phyloP scores from a whole-genome alignment of 2,888 invertebrate species.

The Apodemia duryi region DNA sequence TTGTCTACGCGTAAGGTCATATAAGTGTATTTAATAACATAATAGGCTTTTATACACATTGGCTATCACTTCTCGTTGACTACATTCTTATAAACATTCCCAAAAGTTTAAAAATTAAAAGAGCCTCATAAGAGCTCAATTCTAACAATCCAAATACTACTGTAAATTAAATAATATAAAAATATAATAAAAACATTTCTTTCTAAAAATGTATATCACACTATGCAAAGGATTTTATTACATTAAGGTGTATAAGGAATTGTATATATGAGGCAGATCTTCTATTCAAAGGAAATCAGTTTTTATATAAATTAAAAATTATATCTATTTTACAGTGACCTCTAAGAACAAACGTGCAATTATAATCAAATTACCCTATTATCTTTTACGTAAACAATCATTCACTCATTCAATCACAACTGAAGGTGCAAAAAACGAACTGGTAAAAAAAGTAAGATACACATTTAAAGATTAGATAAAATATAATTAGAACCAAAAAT shows the following conservation, averaged over 20 bases:
- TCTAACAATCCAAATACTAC: conserved; percentile 2
- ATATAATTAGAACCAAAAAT: neutral
- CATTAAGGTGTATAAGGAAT: conserved; percentile 9
- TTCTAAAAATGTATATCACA: conserved; percentile 9
- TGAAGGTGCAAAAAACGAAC: neutral
- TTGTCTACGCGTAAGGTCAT: too few relatives aligned
- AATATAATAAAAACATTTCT: conserved; percentile 3
- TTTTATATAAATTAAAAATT: conserved; percentile 9
- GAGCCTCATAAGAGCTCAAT: neutral
- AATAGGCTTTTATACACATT: too few relatives aligned
- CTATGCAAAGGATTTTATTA: conserved; percentile 7
- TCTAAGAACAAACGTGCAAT: conserved; percentile 14
- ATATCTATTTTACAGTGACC: neutral
- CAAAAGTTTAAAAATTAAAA: conserved; percentile 2
- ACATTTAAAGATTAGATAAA: neutral
- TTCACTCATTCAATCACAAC: neutral
- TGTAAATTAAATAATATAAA: conserved; percentile 6
- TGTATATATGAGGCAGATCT: conserved; percentile 10
- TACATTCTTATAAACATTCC: conserved; percentile 1
- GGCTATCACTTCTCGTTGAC: too few relatives aligned
- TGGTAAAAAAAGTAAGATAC: conserved; percentile 12
- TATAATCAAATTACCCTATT: conserved; percentile 1
- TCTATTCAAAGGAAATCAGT: conserved; percentile 8
- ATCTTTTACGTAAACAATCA: neutral
- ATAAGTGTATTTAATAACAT: too few relatives aligned